Conservation (phyloP, 2,888 invertebrate species). For the Parasteatoda lunata region DNA sequence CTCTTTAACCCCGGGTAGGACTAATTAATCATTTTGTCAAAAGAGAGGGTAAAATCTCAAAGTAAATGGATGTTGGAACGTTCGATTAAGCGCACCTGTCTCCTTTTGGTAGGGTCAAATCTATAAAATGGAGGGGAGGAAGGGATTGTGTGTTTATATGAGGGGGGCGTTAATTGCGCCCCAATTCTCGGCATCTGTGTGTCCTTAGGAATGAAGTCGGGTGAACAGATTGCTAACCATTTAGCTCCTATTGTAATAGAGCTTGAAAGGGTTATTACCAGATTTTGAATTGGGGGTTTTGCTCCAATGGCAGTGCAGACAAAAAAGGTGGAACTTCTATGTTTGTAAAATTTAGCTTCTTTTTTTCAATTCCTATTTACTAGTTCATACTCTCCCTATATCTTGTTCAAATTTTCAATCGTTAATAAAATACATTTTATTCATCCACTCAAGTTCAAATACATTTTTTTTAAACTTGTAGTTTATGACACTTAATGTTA, state of each 20-base stretch:
- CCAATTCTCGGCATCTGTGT: slow-evolving; percentile 66
- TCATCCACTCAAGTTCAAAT: too few species aligned
- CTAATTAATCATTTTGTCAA: slow-evolving; percentile 42
- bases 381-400: too few species aligned
- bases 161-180: slow-evolving; percentile 55
- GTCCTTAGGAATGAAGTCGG: slow-evolving; percentile 49
- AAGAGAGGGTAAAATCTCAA: neutral
- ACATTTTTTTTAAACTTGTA: too few species aligned
- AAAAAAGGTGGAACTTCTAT: too few species aligned
- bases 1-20: neutral
- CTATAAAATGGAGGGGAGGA: slow-evolving; percentile 56
- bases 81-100: slow-evolving; percentile 65
- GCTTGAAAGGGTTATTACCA: slow-evolving; percentile 62
- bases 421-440: too few species aligned
- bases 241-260: slow-evolving; percentile 64
- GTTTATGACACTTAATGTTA: too few species aligned
- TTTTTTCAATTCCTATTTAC: too few species aligned
- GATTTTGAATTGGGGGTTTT: slow-evolving; percentile 10
- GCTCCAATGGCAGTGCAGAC: slow-evolving; percentile 18
- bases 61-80: slow-evolving; percentile 23
- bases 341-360: too few species aligned
- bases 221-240: slow-evolving; percentile 64
- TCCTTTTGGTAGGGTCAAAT: slow-evolving; percentile 46
- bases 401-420: too few species aligned
- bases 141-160: slow-evolving; percentile 40